Evolutionary conservation across 2,888 invertebrate genomes (phyloP).

Genomic region (Coelogynopora nodosa): DNA sequence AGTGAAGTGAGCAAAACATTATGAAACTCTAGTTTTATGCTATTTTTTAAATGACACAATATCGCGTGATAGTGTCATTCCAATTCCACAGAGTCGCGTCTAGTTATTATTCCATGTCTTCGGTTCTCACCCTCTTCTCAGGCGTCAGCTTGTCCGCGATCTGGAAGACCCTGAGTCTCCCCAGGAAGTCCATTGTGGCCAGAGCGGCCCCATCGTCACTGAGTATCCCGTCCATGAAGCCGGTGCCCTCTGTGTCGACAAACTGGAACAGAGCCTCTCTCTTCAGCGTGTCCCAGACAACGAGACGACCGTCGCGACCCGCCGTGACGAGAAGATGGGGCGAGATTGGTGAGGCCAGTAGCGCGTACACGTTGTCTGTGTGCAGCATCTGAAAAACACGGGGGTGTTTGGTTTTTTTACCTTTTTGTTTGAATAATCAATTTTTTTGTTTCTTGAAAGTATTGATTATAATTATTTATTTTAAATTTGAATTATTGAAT

Average conservation of each 20-base stretch:
- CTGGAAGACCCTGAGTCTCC: not conserved
- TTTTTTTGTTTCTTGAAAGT: no score
- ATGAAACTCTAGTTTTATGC: no score
- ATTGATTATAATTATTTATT: no score
- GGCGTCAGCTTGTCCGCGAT: not conserved
- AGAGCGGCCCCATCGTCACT: not conserved
- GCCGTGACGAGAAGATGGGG: conserved; percentile 75
- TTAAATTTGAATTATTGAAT: no score
- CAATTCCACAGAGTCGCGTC: no score
- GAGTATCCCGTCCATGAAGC: conserved; percentile 27
- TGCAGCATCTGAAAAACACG: conserved; percentile 67
- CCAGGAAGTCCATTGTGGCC: not conserved
- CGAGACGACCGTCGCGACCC: conserved; percentile 84
- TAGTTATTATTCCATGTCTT: no score
- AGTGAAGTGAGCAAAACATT: no score
- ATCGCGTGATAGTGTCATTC: no score
- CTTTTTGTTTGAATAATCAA: no score
- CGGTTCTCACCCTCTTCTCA: conserved; percentile 51
- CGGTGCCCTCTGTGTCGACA: conserved; percentile 38
- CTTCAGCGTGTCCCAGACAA: conserved; percentile 63
- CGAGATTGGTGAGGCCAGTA: conserved; percentile 85
- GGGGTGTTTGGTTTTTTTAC: not conserved
- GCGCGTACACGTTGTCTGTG: conserved; percentile 84
- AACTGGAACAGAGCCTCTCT: conserved; percentile 59
- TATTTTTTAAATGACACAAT: no score